Conservation (phyloP, 2,888 invertebrate genomes). For the Aelia acuminata region DNA sequence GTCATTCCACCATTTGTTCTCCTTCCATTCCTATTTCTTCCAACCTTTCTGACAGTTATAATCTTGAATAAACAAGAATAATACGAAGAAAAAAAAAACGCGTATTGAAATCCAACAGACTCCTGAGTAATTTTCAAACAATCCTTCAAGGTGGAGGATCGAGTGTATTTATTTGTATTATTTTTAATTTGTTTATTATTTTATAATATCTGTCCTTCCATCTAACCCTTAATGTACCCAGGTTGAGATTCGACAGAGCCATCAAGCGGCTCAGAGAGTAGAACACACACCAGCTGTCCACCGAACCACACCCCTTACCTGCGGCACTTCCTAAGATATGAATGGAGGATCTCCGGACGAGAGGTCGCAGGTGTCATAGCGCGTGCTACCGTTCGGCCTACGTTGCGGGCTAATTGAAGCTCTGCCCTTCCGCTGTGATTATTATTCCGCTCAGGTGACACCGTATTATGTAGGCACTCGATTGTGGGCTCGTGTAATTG, state of each 20-base stretch:
- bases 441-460: not conserved
- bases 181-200: too few species aligned
- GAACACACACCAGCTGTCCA: not conserved
- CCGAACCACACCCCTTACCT: not conserved
- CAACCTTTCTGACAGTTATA: not conserved
- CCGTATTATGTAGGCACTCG: not conserved
- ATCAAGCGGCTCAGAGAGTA: not conserved
- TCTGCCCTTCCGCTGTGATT: not conserved
- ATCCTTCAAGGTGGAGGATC: too few species aligned
- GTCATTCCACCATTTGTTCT: not conserved
- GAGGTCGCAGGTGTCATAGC: not conserved
- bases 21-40: not conserved
- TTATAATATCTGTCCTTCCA: too few species aligned
- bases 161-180: too few species aligned
- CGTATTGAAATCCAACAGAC: too few species aligned
- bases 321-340: too few species aligned
- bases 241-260: not conserved
- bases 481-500: not conserved
- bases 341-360: slow-evolving; percentile 19
- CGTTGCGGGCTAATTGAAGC: not conserved
- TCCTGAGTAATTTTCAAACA: too few species aligned
- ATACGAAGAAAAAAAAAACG: too few species aligned
- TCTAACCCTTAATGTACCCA: not conserved
- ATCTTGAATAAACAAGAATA: too few species aligned
- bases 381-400: not conserved